Evolutionary conservation across 2,113 vertebrate species (phyloP).

Genomic region (Mionectes macconnelli): DNA sequence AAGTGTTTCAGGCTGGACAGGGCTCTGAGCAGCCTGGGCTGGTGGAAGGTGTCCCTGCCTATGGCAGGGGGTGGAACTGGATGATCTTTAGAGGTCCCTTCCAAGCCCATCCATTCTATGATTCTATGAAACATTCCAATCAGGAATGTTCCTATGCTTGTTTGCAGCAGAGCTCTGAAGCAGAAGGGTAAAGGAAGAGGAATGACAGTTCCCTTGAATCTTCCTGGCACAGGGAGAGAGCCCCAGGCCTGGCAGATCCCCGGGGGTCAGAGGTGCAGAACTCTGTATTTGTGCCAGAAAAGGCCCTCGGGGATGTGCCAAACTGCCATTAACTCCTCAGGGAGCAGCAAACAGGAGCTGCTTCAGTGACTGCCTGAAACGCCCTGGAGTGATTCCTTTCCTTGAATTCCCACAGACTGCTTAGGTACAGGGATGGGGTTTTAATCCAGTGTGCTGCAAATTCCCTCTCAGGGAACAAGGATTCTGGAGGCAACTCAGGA

Average conservation of each 20-base stretch:
- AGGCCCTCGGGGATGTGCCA: not conserved
- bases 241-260: not conserved
- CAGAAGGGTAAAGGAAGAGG: not conserved
- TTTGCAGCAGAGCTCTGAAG: not conserved
- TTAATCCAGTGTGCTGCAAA: not conserved
- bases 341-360: not conserved
- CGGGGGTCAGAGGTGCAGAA: not conserved
- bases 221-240: not conserved
- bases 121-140: not conserved
- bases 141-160: not conserved
- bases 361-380: not conserved
- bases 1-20: not conserved
- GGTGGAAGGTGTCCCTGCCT: not conserved
- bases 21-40: not conserved
- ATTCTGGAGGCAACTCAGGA: slow-evolving; percentile 7
- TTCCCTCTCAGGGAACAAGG: not conserved
- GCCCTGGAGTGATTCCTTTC: not conserved
- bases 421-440: not conserved
- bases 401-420: not conserved
- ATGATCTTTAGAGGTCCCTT: not conserved
- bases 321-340: not conserved
- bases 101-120: rapidly evolving
- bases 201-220: not conserved
- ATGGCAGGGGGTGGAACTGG: not conserved
- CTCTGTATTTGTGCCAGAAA: not conserved